Evolutionary conservation across 23 tunicate species (phyloP), one percentile per base, ranked within the genome.

Genomic region (Clavelina lepadiformis): DNA sequence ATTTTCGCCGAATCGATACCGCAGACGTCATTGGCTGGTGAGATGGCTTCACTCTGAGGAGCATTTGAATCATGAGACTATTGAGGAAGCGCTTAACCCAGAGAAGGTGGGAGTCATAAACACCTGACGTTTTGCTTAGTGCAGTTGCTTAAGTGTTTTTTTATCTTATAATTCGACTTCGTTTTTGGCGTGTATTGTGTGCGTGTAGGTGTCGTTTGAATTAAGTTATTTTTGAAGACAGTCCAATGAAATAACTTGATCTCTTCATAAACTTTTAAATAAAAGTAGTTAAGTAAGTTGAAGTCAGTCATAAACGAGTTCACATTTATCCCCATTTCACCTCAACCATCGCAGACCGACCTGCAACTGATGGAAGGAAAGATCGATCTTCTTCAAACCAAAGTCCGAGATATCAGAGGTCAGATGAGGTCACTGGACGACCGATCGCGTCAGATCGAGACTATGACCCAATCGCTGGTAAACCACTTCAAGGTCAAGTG

Each of bases 1-100:
- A 33, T 75, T 72, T 63, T 51, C 54, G 19, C 96, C 96, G 0
- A 88, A 88, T 51, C 72, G 11, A 31, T 74, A 66, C 72, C 73
- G 78, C 29, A 31, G 28, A 26, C 15, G 45, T 6, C 49, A 74
- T 58, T 1, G 58, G 49, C 29, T 88, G 24, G 24, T 63, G 5
- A 36, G 71, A 8, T 88, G 78, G 77, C 68, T 74, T 21, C 36
- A 63, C 20, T 23, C 64, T 3, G 81, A 88, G 51, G 61, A 74
- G 20, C 59, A 81, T 36, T 56, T 88, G 35, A 76, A 75, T 68
- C 61, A 61, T 38, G 51, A 68, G 3, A 80, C 73, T 2, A 75
- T 88, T 18, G 37, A 64, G 3, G 68, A 79, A 26, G 82, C 96
- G 7, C 82, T 88, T 23, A 58, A 61, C 38, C 77, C 80, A 2